Percentiles rank a stretch among this genome's conserved stretches.
These are phyloP conservation scores for Phymatocera aterrima DNA, from an alignment of 2,888 invertebrate genomes.

Conservation along the genomic window DNA sequence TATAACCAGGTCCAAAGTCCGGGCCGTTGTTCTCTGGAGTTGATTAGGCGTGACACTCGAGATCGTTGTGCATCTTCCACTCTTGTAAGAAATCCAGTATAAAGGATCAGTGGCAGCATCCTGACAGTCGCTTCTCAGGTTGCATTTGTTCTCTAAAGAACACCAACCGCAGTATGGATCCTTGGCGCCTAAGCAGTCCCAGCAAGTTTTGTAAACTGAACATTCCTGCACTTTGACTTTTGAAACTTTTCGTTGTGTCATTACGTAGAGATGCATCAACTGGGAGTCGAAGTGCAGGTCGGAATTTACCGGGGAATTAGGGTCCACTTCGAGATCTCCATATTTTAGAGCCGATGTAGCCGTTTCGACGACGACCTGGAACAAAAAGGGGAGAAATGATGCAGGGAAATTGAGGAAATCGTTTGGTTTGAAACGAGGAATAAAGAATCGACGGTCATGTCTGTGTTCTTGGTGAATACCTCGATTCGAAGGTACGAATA, in stretches of 20 bases:
- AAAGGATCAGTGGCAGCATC: conserved; percentile 94
- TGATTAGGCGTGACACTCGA: conserved; percentile 94
- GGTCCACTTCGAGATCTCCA: conserved; percentile 90
- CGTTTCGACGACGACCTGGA: conserved; percentile 91
- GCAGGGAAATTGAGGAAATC: not conserved
- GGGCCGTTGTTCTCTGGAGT: conserved; percentile 93
- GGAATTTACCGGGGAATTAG: conserved; percentile 88
- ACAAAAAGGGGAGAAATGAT: not conserved
- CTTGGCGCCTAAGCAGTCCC: conserved; percentile 93
- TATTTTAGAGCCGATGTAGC: conserved; percentile 90
- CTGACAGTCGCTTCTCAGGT: conserved; percentile 92
- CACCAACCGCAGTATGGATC: conserved; percentile 99
- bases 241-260: conserved; percentile 94
- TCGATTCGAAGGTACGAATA: not conserved
- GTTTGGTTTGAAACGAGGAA: not conserved
- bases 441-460: not conserved
- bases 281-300: conserved; percentile 95
- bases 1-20: conserved; percentile 94
- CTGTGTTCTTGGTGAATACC: not conserved
- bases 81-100: conserved; percentile 98
- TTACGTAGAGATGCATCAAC: conserved; percentile 93
- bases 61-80: conserved; percentile 96
- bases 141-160: conserved; percentile 96
- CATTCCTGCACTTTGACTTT: conserved; percentile 97
- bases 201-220: conserved; percentile 92